A percentile compares a stretch with the other conserved stretches of the same genome.
These are phyloP conservation scores for Varanus salvator DNA, from an alignment of 2,113 vertebrate genomes.

Conservation along the genomic window DNA sequence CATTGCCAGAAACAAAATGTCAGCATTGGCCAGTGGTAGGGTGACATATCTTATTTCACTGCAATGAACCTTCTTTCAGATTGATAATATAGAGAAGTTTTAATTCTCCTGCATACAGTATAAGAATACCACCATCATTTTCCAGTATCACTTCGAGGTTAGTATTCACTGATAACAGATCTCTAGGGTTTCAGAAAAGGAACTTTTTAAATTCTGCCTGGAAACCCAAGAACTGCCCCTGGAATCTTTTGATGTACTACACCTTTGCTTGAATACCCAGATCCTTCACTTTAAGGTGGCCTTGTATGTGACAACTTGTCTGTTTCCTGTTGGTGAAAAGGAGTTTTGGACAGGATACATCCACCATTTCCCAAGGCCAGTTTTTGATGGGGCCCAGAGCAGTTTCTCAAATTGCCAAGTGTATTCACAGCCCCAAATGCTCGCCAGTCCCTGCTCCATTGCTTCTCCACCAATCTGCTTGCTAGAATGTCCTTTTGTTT, in stretches of 20 bases:
- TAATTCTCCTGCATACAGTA: background rate
- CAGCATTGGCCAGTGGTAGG: background rate
- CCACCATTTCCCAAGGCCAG: too few species aligned
- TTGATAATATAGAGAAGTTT: background rate
- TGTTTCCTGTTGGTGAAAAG: background rate
- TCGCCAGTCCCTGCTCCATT: background rate
- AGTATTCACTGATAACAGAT: background rate
- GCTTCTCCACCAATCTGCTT: background rate
- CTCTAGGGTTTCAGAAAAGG: background rate
- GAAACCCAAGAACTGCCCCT: background rate
- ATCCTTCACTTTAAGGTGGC: background rate
- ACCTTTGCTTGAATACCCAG: background rate
- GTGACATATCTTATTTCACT: background rate
- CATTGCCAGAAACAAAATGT: background rate
- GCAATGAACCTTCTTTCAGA: too few species aligned
- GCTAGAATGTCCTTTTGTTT: background rate
- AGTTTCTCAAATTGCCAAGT: too few species aligned
- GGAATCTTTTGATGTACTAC: background rate
- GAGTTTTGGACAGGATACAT: too few species aligned
- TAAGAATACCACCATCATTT: background rate
- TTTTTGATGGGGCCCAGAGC: too few species aligned
- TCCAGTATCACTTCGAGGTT: background rate
- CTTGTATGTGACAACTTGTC: background rate
- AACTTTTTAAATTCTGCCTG: background rate
- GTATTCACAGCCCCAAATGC: too few species aligned